These are phyloP conservation scores for Stegana nigrithorax DNA, from an alignment of 2,888 invertebrate genomes.

Conservation along the genomic window DNA sequence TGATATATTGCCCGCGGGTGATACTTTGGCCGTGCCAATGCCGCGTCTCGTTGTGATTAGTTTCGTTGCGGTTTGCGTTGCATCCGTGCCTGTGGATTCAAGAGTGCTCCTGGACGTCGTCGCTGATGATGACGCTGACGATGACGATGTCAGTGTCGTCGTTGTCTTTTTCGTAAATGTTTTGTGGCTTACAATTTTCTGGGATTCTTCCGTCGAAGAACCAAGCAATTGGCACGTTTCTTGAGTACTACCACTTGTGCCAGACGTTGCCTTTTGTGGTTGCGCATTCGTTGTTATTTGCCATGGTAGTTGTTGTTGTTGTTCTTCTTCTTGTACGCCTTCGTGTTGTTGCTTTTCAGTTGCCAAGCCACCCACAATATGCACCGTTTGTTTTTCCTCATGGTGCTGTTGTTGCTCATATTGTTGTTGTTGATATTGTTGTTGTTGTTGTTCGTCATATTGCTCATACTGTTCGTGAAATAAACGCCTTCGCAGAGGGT, in stretches of 20 bases:
- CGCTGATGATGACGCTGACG: conserved; percentile 22
- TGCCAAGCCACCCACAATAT: conserved; percentile 13
- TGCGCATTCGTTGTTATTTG: conserved; percentile 60
- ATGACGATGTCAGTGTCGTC: conserved; percentile 16
- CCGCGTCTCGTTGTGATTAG: conserved; percentile 32
- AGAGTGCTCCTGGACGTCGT: conserved; percentile 31
- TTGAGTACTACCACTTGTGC: conserved; percentile 46
- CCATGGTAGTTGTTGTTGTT: conserved; percentile 50
- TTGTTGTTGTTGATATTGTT: conserved; percentile 33
- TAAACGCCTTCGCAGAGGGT: conserved; percentile 53
- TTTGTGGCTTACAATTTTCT: conserved; percentile 59
- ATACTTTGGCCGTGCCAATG: conserved; percentile 16
- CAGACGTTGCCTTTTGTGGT: conserved; percentile 47
- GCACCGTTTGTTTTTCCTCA: conserved; percentile 32
- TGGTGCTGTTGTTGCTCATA: conserved; percentile 33
- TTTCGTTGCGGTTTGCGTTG: background rate
- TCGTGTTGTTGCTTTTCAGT: conserved; percentile 32
- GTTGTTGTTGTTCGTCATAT: conserved; percentile 44
- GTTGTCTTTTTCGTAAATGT: conserved; percentile 43
- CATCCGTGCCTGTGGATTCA: conserved; percentile 20
- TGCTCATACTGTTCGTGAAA: too few relatives aligned
- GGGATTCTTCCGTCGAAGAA: conserved; percentile 61
- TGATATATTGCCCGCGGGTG: conserved; percentile 36
- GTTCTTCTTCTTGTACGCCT: conserved; percentile 39
- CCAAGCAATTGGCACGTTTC: conserved; percentile 64